Evolutionary conservation across 2,888 invertebrate genomes (phyloP).

Genomic region (Tenthredo distinguenda): DNA sequence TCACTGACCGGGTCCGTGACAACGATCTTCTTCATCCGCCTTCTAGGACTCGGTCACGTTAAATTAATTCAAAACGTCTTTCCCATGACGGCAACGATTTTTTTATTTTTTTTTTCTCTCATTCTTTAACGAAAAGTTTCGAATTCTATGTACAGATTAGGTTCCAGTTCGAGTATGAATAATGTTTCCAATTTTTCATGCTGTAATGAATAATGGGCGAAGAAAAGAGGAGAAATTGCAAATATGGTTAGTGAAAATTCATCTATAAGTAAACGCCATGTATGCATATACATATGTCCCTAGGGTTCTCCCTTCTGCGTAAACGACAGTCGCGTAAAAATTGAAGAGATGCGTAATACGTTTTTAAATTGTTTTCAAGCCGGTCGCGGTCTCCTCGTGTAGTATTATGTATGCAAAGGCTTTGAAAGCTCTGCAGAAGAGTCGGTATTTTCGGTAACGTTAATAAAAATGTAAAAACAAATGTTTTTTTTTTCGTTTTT

Average conservation of each 20-base stretch:
- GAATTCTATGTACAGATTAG: background rate
- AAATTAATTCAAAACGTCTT: slow-evolving; percentile 27
- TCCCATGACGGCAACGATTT: background rate
- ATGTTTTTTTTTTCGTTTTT: background rate
- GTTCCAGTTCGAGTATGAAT: no score
- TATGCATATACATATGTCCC: background rate
- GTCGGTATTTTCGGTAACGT: slow-evolving; percentile 3
- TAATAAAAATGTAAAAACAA: slow-evolving; percentile 23
- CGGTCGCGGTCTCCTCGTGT: background rate
- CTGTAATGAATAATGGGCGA: background rate
- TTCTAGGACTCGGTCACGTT: background rate
- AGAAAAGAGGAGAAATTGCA: background rate
- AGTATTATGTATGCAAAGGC: slow-evolving; percentile 25
- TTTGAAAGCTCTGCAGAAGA: slow-evolving; percentile 14
- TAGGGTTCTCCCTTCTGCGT: background rate
- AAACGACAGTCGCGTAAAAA: background rate
- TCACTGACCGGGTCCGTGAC: slow-evolving; percentile 40
- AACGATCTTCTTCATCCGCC: slow-evolving; percentile 17
- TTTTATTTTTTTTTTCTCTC: background rate
- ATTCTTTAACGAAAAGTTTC: background rate
- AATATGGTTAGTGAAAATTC: background rate
- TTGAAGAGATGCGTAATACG: slow-evolving; percentile 19
- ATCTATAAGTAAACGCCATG: background rate
- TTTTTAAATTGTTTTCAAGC: slow-evolving; percentile 24
- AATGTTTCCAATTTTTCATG: no score